A percentile compares a stretch with the other conserved stretches of the same genome.
Evolutionary conservation across 2,888 invertebrate genomes (phyloP).

Genomic region (Aporophyla nigra): DNA sequence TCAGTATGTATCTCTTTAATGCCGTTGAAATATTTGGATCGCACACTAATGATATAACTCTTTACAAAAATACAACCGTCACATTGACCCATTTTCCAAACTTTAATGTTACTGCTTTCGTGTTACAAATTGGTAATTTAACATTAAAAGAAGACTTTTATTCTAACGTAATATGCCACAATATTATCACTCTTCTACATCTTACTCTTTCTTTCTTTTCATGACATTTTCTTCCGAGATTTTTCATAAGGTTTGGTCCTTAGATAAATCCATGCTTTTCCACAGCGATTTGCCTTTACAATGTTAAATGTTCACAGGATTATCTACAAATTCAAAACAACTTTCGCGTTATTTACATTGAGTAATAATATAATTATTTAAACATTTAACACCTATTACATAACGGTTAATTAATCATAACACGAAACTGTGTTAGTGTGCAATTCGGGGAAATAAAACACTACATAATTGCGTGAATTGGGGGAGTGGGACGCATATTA

Average conservation of each 20-base stretch:
- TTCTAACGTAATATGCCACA: background rate
- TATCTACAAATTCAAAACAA: slow-evolving; percentile 1
- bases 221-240: background rate
- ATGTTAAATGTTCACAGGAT: background rate
- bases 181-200: background rate
- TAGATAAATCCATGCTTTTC: no score
- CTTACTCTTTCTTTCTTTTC: background rate
- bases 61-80: slow-evolving; percentile 26
- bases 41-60: slow-evolving; percentile 18
- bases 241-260: no score
- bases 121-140: slow-evolving; percentile 19
- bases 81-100: slow-evolving; percentile 46
- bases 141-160: slow-evolving; percentile 14
- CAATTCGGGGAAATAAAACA: slow-evolving; percentile 72
- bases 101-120: slow-evolving; percentile 19
- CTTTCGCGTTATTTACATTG: slow-evolving; percentile 45
- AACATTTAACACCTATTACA: slow-evolving; percentile 55
- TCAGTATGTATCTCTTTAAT: slow-evolving; percentile 11
- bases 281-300: background rate
- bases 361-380: slow-evolving; percentile 44
- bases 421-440: slow-evolving; percentile 68
- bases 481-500: slow-evolving; percentile 76
- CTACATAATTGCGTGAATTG: slow-evolving; percentile 74
- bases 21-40: slow-evolving; percentile 38
- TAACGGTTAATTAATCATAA: slow-evolving; percentile 48